Evolutionary conservation across 2,113 vertebrate genomes (phyloP).

Genomic region (Mormoops blainvillei): DNA sequence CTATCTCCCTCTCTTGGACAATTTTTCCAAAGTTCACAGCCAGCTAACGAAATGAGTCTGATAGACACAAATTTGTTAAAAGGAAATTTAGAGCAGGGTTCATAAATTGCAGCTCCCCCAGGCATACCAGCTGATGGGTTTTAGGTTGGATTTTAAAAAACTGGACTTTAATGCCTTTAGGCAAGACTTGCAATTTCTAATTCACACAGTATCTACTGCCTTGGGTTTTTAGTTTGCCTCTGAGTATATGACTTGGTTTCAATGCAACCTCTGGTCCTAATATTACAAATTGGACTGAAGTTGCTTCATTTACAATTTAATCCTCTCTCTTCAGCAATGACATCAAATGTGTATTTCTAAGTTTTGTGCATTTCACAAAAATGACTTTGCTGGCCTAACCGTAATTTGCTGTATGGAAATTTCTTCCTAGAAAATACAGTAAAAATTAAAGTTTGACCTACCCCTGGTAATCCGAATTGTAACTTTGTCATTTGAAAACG

Average conservation of each 20-base stretch:
- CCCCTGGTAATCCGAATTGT: neutral
- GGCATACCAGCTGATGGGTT: neutral
- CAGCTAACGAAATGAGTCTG: neutral
- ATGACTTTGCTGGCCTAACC: neutral
- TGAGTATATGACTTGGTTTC: neutral
- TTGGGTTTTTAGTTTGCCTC: neutral
- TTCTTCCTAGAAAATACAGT: neutral
- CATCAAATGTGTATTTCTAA: constrained; percentile 7
- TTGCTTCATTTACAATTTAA: neutral
- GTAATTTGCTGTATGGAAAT: neutral
- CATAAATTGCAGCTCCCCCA: neutral
- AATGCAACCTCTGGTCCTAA: neutral
- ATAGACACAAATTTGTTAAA: neutral
- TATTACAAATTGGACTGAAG: neutral
- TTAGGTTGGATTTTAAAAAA: neutral
- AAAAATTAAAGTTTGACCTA: constrained; percentile 1
- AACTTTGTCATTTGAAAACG: constrained; percentile 28
- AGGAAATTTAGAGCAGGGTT: neutral
- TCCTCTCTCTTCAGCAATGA: neutral
- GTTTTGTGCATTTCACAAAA: neutral
- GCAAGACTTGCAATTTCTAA: neutral
- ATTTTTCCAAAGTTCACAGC: neutral
- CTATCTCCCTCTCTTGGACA: neutral
- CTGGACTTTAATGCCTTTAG: neutral
- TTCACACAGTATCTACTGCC: neutral